Evolutionary conservation across 2,797 vertebrate species (phyloP).

Genomic region (Enteromius argenteus): DNA sequence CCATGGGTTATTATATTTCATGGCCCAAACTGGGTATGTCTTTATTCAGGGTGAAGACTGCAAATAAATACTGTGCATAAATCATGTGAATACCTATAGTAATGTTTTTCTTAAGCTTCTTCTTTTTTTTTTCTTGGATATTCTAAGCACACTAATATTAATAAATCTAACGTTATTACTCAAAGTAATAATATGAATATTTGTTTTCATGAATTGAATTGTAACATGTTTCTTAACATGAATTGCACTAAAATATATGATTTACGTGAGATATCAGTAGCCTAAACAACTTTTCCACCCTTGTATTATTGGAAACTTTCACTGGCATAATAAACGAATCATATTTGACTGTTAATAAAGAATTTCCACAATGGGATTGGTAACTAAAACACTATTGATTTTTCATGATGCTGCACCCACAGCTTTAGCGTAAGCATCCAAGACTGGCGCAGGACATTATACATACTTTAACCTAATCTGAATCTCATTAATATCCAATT

Average conservation of each 20-base stretch:
- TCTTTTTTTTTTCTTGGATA: background rate
- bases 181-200: background rate
- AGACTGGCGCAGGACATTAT: background rate
- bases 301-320: background rate
- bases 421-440: background rate
- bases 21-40: conserved; percentile 7
- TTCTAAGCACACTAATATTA: background rate
- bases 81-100: background rate
- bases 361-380: background rate
- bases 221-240: background rate
- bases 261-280: background rate
- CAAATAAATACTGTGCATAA: conserved; percentile 4
- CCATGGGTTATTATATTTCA: conserved; percentile 39
- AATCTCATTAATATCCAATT: background rate
- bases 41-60: background rate
- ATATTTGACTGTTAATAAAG: background rate
- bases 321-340: background rate
- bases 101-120: background rate
- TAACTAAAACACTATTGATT: background rate
- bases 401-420: background rate
- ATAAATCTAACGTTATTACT: background rate
- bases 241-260: background rate
- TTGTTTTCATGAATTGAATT: background rate
- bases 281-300: background rate
- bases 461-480: background rate